Conservation (phyloP, 1,140 invertebrate genomes). For the Drosophila kikkawai region DNA sequence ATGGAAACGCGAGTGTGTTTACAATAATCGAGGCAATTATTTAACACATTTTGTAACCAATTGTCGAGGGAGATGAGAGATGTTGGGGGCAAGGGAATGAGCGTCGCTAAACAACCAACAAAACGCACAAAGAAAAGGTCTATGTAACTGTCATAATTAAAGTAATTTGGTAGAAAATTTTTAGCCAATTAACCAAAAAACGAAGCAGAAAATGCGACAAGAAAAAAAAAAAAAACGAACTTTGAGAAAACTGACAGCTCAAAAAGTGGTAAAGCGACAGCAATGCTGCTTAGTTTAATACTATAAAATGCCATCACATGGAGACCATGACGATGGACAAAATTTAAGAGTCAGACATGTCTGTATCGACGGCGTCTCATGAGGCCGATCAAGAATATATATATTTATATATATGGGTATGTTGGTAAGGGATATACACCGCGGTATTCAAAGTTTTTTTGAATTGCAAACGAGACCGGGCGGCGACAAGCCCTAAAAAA, state of each 20-base stretch:
- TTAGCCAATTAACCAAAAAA: constrained; percentile 84
- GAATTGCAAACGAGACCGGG: constrained; percentile 38
- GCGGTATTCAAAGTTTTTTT: constrained; percentile 6
- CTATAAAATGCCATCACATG: constrained; percentile 74
- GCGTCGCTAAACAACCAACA: constrained; percentile 64
- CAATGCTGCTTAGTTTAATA: constrained; percentile 73
- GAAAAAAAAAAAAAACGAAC: constrained; percentile 19
- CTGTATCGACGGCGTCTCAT: background rate
- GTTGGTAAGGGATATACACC: background rate
- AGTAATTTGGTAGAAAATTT: constrained; percentile 85
- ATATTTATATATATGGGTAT: background rate
- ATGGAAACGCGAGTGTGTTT: constrained; percentile 16
- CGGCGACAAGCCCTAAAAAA: constrained; percentile 50
- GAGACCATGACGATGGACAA: constrained; percentile 62
- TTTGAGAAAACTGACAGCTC: constrained; percentile 32
- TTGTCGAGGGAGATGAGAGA: constrained; percentile 8
- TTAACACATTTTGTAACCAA: constrained; percentile 77
- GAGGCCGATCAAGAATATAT: background rate
- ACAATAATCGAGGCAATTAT: constrained; percentile 71
- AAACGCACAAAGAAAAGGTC: constrained; percentile 62
- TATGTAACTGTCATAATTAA: constrained; percentile 84
- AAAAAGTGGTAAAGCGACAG: constrained; percentile 3
- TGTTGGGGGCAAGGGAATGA: constrained; percentile 46
- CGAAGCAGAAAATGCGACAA: constrained; percentile 79
- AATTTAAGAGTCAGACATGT: constrained; percentile 31